Percentiles rank a stretch among this genome's conserved stretches.
phyloP scores from a whole-genome alignment of 2,888 invertebrate species.

The Cheilosia variabilis region DNA sequence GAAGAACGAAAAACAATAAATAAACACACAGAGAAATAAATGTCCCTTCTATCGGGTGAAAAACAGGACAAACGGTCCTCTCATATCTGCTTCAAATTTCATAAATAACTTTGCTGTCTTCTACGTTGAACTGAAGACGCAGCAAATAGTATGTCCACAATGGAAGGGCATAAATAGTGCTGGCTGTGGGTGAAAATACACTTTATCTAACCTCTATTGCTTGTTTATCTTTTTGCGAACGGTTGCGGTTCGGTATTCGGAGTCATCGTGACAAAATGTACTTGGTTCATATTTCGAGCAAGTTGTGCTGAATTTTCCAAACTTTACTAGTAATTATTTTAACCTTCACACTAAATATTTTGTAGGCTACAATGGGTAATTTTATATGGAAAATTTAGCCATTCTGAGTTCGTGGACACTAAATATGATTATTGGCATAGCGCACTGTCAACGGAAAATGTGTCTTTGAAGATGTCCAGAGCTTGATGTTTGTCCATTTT shows the following conservation, averaged over 20 bases:
- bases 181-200: not conserved
- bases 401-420: too few species aligned
- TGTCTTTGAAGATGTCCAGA: too few species aligned
- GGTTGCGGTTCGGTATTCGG: not conserved
- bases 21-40: not conserved
- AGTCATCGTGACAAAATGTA: not conserved
- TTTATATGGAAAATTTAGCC: too few species aligned
- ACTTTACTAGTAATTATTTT: too few species aligned
- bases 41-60: not conserved
- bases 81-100: conserved; percentile 33
- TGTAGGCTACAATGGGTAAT: too few species aligned
- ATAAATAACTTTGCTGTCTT: conserved; percentile 18
- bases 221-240: not conserved
- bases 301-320: too few species aligned
- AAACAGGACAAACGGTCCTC: conserved; percentile 1
- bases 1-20: not conserved
- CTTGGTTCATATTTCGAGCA: not conserved
- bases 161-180: not conserved
- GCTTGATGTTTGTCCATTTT: too few species aligned
- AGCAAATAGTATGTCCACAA: not conserved
- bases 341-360: too few species aligned
- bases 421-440: too few species aligned
- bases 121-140: conserved; percentile 8
- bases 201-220: not conserved
- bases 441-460: too few species aligned